A percentile compares a stretch with the other conserved stretches of the same genome.
Evolutionary conservation across 2,113 vertebrate genomes (phyloP).

Genomic region (Tenrec ecaudatus): DNA sequence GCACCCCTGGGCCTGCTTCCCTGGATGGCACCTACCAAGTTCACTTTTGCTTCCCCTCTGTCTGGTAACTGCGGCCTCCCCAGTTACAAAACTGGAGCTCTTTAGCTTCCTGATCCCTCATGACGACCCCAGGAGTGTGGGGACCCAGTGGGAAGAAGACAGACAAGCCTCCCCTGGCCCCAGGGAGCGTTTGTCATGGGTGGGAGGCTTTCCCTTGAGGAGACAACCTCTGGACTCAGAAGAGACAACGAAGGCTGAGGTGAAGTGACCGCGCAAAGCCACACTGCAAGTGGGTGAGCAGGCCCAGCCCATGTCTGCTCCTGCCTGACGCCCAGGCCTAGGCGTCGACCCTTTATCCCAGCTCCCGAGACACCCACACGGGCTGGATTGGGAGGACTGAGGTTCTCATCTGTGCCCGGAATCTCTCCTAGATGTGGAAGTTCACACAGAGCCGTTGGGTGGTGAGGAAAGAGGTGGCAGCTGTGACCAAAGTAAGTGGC

Average conservation of each 20-base stretch:
- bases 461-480: constrained; percentile 94
- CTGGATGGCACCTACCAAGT: accelerated
- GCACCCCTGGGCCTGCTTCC: too few relatives aligned
- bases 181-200: too few relatives aligned
- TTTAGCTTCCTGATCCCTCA: too few relatives aligned
- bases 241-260: neutral
- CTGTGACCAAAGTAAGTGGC: constrained; percentile 93
- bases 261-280: neutral
- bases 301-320: neutral
- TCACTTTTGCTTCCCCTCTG: neutral
- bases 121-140: neutral
- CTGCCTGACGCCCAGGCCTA: too few relatives aligned
- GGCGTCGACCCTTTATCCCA: neutral
- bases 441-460: constrained; percentile 96
- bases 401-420: neutral
- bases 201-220: neutral
- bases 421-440: constrained; percentile 94
- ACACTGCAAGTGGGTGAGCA: neutral
- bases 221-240: too few relatives aligned
- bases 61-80: too few relatives aligned
- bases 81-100: too few relatives aligned
- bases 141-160: neutral
- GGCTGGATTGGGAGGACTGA: neutral
- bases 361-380: neutral
- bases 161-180: neutral